A percentile compares a stretch with the other conserved stretches of the same genome.
Evolutionary conservation across 1,140 invertebrate species (phyloP).

Genomic region (Heterodera schachtii): DNA sequence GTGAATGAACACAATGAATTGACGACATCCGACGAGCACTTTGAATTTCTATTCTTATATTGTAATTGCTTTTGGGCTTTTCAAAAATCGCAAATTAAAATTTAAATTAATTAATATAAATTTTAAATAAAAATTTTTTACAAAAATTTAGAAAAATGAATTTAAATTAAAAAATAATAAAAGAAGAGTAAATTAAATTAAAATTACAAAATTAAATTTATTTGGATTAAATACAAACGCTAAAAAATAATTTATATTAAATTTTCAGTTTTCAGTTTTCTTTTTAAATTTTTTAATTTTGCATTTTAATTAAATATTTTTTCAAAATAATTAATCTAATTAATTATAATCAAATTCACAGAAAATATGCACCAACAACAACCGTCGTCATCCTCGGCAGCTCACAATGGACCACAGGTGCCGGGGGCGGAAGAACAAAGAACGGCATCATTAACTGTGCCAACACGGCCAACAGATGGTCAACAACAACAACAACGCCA

Average conservation of each 20-base stretch:
- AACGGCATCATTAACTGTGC: background rate
- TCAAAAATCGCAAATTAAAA: no score
- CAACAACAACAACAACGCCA: constrained; percentile 8
- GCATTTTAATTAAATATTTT: no score
- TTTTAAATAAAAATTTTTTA: background rate
- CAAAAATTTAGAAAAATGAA: background rate
- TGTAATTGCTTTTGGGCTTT: no score
- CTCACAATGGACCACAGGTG: background rate
- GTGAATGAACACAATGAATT: no score
- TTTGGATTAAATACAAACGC: background rate
- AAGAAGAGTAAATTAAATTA: background rate
- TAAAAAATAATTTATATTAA: no score
- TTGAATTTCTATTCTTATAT: no score
- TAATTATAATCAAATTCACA: background rate
- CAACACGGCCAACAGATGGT: no score
- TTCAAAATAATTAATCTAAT: background rate
- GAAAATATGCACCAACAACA: background rate
- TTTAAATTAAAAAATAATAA: background rate
- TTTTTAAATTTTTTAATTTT: no score
- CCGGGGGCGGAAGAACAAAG: background rate
- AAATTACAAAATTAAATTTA: background rate
- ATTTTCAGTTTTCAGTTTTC: no score
- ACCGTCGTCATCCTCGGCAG: background rate
- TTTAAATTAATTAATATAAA: no score
- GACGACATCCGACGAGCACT: no score